These are phyloP conservation scores for Anniella stebbinsi DNA, from an alignment of 2,797 vertebrate genomes.

Conservation along the genomic window DNA sequence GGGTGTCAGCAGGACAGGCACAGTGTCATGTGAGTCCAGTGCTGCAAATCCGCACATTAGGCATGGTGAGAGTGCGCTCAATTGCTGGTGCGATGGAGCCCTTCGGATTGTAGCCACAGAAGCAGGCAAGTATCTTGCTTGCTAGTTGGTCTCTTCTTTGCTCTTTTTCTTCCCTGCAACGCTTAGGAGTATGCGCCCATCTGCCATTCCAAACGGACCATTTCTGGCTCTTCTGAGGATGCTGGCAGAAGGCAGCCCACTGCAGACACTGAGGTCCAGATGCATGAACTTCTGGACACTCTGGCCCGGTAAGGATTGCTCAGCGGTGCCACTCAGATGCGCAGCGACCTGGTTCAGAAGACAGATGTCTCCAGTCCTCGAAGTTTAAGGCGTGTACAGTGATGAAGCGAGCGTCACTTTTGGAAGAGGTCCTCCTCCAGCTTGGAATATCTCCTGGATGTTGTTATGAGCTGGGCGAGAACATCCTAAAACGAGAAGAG, in stretches of 20 bases:
- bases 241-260: too few relatives aligned
- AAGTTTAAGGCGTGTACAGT: background rate
- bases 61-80: too few relatives aligned
- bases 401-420: too few relatives aligned
- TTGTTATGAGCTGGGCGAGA: too few relatives aligned
- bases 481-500: too few relatives aligned
- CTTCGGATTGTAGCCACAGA: background rate
- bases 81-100: too few relatives aligned
- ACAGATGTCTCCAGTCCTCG: background rate
- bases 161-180: background rate
- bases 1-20: too few relatives aligned
- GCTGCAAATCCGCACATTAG: too few relatives aligned
- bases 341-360: too few relatives aligned
- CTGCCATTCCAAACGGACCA: background rate
- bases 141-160: background rate
- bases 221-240: background rate
- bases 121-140: background rate
- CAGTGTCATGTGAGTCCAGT: too few relatives aligned
- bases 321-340: background rate
- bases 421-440: too few relatives aligned
- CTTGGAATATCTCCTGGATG: too few relatives aligned
- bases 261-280: background rate
- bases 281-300: conserved; percentile 29
- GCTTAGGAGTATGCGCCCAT: background rate
- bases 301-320: conserved; percentile 56